Conservation (phyloP, 2,888 invertebrate genomes). For the Miltochrista miniata region DNA sequence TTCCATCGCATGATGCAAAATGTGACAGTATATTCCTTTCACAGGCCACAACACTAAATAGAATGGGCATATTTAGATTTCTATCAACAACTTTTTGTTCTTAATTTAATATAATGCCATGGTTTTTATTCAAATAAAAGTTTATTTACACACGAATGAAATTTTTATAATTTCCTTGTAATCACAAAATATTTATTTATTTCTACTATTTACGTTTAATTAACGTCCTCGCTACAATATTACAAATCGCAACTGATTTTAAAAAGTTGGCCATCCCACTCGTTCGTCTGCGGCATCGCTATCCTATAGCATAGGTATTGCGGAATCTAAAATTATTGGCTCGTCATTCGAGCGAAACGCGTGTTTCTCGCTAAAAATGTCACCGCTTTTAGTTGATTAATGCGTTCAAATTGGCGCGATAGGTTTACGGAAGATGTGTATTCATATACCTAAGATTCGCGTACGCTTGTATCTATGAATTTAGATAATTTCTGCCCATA, state of each 20-base stretch:
- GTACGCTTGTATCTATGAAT: background rate
- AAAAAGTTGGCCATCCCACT: slow-evolving; percentile 26
- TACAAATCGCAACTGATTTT: slow-evolving; percentile 38
- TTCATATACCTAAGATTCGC: background rate
- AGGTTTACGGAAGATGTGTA: slow-evolving; percentile 38
- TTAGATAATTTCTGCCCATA: too few relatives aligned
- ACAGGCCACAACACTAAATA: slow-evolving; percentile 94
- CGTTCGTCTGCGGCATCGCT: slow-evolving; percentile 9
- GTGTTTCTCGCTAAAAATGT: slow-evolving; percentile 62
- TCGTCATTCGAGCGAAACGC: slow-evolving; percentile 49
- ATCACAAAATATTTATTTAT: background rate
- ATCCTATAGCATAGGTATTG: slow-evolving; percentile 15
- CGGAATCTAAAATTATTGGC: slow-evolving; percentile 45
- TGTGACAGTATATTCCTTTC: slow-evolving; percentile 91
- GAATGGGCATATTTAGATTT: slow-evolving; percentile 89
- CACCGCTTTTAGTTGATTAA: slow-evolving; percentile 61
- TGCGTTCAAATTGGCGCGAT: slow-evolving; percentile 47
- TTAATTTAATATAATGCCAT: background rate
- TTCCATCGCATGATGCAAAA: slow-evolving; percentile 95
- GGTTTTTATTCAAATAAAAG: background rate
- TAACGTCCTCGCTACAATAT: slow-evolving; percentile 14
- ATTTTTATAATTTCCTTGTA: background rate
- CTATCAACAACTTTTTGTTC: background rate
- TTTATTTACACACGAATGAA: background rate
- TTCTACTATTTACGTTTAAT: background rate